Evolutionary conservation across 2,888 invertebrate genomes (phyloP).

Genomic region (Spilarctia lutea): DNA sequence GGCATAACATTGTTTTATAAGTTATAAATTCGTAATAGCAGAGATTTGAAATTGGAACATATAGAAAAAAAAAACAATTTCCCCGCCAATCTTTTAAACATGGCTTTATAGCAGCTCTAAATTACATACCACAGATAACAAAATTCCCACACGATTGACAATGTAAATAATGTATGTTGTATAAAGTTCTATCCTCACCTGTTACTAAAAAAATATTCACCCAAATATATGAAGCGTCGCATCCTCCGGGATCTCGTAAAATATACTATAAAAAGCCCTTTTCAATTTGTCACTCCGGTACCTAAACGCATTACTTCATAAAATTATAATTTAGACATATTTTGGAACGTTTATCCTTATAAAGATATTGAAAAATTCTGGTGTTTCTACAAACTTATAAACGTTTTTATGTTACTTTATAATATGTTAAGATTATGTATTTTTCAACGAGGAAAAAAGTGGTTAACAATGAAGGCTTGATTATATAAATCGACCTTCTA

Average conservation of each 20-base stretch:
- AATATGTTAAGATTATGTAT: not conserved
- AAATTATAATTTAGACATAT: slow-evolving; percentile 39
- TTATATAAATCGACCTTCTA: not conserved
- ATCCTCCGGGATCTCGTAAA: slow-evolving; percentile 65
- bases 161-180: slow-evolving; percentile 49
- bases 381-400: not conserved
- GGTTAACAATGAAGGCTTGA: not conserved
- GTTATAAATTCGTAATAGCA: not conserved
- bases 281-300: slow-evolving; percentile 72
- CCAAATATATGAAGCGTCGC: slow-evolving; percentile 57
- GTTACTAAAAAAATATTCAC: slow-evolving; percentile 52
- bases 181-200: slow-evolving; percentile 44
- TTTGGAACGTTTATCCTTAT: slow-evolving; percentile 13
- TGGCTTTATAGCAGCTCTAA: slow-evolving; percentile 20
- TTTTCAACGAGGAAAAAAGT: not conserved
- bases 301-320: slow-evolving; percentile 34
- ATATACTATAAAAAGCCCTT: slow-evolving; percentile 73
- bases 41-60: not conserved
- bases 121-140: slow-evolving; percentile 30
- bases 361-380: slow-evolving; percentile 10
- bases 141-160: slow-evolving; percentile 40
- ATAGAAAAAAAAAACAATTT: slow-evolving; percentile 2
- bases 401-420: not conserved
- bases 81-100: slow-evolving; percentile 7
- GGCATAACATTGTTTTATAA: not conserved